These are phyloP conservation scores for Adelognathus sp. DNA, from an alignment of 2,888 invertebrate species.

Conservation along the genomic window DNA sequence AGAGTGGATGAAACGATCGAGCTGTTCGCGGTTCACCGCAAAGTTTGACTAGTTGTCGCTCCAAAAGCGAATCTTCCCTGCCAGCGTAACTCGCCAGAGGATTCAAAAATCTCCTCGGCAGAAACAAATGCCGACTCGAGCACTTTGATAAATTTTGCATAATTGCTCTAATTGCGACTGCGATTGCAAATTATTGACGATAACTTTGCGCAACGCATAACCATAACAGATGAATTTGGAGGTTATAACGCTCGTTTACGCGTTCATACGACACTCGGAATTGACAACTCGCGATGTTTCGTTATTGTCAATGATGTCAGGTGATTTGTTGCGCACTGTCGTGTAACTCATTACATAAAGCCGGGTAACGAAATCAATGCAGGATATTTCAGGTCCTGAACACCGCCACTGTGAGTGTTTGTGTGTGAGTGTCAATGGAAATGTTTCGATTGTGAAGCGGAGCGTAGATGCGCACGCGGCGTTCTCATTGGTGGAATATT, in stretches of 20 bases:
- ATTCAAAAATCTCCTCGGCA: slow-evolving; percentile 58
- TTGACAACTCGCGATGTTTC: background rate
- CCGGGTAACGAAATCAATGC: slow-evolving; percentile 15
- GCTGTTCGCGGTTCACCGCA: slow-evolving; percentile 43
- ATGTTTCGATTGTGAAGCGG: background rate
- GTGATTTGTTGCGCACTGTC: slow-evolving; percentile 36
- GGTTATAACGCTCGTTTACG: slow-evolving; percentile 21
- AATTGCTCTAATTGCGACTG: background rate
- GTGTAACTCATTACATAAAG: slow-evolving; percentile 57
- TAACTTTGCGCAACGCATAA: slow-evolving; percentile 14
- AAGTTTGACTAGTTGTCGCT: slow-evolving; percentile 44
- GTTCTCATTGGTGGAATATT: background rate
- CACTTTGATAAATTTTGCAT: slow-evolving; percentile 73
- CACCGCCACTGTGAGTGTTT: slow-evolving; percentile 13
- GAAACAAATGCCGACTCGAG: slow-evolving; percentile 63
- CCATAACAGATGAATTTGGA: slow-evolving; percentile 21
- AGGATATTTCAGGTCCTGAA: background rate
- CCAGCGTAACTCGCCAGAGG: slow-evolving; percentile 48
- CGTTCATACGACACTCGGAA: background rate
- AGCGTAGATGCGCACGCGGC: background rate
- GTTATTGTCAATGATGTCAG: slow-evolving; percentile 27
- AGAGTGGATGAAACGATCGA: slow-evolving; percentile 58
- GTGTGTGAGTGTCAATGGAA: background rate
- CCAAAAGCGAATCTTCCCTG: slow-evolving; percentile 40
- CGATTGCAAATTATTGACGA: slow-evolving; percentile 1